Base-by-base conservation (phyloP, 2,888 invertebrate genomes). In the Coenonympha glycerion region DNA sequence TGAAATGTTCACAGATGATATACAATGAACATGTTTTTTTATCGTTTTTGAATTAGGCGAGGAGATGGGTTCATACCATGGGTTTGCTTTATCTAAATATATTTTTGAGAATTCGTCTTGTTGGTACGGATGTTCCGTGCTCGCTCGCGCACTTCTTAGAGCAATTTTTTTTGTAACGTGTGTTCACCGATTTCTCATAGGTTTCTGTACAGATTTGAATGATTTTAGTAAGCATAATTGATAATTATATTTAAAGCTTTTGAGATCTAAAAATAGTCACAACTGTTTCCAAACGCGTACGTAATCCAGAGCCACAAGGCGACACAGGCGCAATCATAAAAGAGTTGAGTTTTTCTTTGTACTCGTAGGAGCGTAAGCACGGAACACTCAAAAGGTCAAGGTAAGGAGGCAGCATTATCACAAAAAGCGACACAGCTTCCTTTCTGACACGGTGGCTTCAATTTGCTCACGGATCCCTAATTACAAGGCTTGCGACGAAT, bases 401-500 rank as follows among this genome's bases (percentile, higher is more conserved):
- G 45, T n/a, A 34, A 13, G 24, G 6, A 9, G 15, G 16, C 9
- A n/a, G 33, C 36, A 13, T 39, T 19, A 47, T 34, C 42, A 48
- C 34, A 28, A 45, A 47, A 6, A 24, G 22, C 2, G 24, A 47
- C 47, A 33, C 24, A 11, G 26, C 16, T 49, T 34, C 40, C 39
- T 40, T n/a, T 26, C 9, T 9, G 37, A 16, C 16, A 18, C 11
- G 24, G 33, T 16, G 40, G 11, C 44, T 45, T 37, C 34, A 48
- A 42, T 45, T 45, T 53, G 31, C 22, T 36, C 42, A 42, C 30
- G 34, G 48, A 51, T 42, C 44, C 40, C 45, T 51, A 53, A 57
- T 57, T 53, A 53, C 39, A 40, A 53, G 46, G 55, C 55, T 49
- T 44, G 42, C 42, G 55, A 28, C 49, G 48, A 49, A 46, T 50